Base-by-base conservation (phyloP, 2,113 vertebrate genomes). In the Atractosteus spatula region DNA sequence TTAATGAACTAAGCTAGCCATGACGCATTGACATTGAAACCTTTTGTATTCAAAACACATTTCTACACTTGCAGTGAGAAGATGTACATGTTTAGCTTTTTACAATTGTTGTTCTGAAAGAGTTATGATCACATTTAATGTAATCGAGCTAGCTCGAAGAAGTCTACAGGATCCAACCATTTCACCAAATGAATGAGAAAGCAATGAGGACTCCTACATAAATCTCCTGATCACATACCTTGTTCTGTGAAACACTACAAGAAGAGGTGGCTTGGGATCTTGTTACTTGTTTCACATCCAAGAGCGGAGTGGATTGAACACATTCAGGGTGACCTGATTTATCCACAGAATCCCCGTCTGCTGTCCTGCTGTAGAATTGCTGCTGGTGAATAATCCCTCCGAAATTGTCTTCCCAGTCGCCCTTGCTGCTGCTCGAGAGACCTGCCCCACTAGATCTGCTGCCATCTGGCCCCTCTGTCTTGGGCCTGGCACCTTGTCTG, bases 181-280 rank as follows among this genome's bases (percentile, higher is more conserved):
- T 29, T 29, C 29, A 29, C 29, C 29, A 29, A 29, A 29, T 29
- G 29, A 29, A 29, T 29, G 29, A 29, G 29, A 29, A 29, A 29
- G 29, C 29, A 29, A 29, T 29, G 29, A 29, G 29, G 29, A 7
- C 10, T 10, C 47, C 47, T 51, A 51, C 47, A 51, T 5, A 51
- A 51, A 10, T 51, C 5, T 51, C 47, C 51, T 3, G 62, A 29
- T 68, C 74, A 92, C 92, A 78, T 89, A 93, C 90, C 91, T 92
- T 91, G 75, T 79, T 84, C 10, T 85, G 83, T 78, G 84, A 79
- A 78, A 87, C 80, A 76, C 79, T 82, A 75, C 82, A 83, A 73
- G 85, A 87, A 81, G 80, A 78, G 76, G 88, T 83, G 66, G 78
- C 63, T 80, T 78, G 82, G 76, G 88, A 72, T 78, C 76, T 77